Evolutionary conservation across 2,113 vertebrate genomes (phyloP).

Genomic region (Steatornis caripensis): DNA sequence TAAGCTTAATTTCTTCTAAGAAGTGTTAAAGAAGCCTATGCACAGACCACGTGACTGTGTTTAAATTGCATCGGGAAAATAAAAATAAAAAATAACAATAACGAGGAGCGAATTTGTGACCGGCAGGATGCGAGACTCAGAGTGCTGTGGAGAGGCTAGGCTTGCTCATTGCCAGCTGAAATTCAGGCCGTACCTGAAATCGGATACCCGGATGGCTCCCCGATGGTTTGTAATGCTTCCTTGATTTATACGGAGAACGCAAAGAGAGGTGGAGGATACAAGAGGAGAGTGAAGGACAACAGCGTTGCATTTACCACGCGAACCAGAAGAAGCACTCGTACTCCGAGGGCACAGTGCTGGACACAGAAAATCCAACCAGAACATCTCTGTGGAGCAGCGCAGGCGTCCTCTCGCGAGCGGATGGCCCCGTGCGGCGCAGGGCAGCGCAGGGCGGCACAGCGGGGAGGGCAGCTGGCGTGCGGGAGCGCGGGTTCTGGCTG

Average conservation of each 20-base stretch:
- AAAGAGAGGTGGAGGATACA: neutral
- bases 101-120: neutral
- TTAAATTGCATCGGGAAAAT: neutral
- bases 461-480: no score
- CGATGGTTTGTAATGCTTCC: neutral
- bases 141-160: neutral
- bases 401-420: fast-evolving
- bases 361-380: no score
- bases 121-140: neutral
- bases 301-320: fast-evolving
- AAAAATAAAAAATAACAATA: neutral
- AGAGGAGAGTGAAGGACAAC: neutral
- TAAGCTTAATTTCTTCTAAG: neutral
- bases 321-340: fast-evolving
- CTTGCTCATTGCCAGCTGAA: neutral
- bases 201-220: neutral
- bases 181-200: neutral
- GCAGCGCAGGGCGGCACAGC: neutral
- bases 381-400: neutral
- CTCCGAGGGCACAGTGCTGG: neutral
- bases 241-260: neutral
- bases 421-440: fast-evolving
- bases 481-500: neutral
- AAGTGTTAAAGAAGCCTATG: neutral
- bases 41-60: neutral